phyloP scores from a whole-genome alignment of 2,113 vertebrate genomes.

The Rousettus leschenaultii region DNA sequence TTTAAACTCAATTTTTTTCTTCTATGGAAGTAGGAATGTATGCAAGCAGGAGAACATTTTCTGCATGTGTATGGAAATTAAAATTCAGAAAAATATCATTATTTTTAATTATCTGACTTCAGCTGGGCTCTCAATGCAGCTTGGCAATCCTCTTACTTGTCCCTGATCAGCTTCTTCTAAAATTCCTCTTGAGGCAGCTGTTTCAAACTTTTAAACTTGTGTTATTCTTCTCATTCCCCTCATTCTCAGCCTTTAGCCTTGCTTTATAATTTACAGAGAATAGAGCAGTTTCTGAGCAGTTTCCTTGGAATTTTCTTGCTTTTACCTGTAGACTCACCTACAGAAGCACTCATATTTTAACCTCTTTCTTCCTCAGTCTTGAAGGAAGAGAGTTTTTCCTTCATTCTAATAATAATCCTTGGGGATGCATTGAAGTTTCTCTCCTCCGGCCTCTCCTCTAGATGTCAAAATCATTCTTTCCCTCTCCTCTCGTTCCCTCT shows the following conservation, averaged over 20 bases:
- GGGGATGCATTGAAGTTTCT: background rate
- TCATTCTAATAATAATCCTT: background rate
- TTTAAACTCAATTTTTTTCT: constrained; percentile 41
- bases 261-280: constrained; percentile 10
- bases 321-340: background rate
- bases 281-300: background rate
- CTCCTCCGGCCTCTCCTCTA: background rate
- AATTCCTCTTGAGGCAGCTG: background rate
- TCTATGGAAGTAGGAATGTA: background rate
- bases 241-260: background rate
- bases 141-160: background rate
- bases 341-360: background rate
- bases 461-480: background rate
- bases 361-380: background rate
- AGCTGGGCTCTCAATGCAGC: background rate
- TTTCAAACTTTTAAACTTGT: constrained; percentile 20
- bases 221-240: background rate
- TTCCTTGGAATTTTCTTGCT: background rate
- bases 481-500: background rate
- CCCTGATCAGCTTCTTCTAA: background rate
- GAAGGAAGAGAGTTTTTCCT: background rate
- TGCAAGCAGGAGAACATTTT: constrained; percentile 6
- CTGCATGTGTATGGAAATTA: constrained; percentile 10
- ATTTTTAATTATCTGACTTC: constrained; percentile 49
- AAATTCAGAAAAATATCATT: constrained; percentile 44